These are phyloP conservation scores for Leiothrix lutea DNA, from an alignment of 2,113 vertebrate genomes.

Conservation along the genomic window DNA sequence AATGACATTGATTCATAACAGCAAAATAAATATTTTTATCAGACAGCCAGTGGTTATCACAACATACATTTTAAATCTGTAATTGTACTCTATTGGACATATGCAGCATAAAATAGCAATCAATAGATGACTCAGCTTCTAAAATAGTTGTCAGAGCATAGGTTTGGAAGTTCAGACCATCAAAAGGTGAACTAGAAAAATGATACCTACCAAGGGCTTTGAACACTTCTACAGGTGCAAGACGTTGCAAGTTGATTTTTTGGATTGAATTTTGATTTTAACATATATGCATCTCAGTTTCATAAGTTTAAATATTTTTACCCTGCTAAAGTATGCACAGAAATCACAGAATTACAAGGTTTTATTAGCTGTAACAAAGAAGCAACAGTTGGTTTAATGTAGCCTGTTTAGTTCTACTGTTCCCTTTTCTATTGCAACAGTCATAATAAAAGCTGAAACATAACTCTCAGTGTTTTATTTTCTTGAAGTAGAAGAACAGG, in stretches of 20 bases:
- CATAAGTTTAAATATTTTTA: background rate
- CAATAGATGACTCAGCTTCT: background rate
- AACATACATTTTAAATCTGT: background rate
- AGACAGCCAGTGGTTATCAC: background rate
- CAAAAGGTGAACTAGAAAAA: background rate
- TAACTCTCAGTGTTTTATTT: background rate
- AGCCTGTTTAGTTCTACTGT: background rate
- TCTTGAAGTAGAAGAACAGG: background rate
- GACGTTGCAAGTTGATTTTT: background rate
- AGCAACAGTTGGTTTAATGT: conserved; percentile 73
- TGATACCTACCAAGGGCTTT: background rate
- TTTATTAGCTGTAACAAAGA: background rate
- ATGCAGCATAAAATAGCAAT: background rate
- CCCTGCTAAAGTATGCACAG: background rate
- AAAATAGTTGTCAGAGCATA: background rate
- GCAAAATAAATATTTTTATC: conserved; percentile 13
- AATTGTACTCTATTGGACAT: background rate
- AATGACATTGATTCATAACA: background rate
- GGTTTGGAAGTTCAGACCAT: background rate
- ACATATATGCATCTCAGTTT: background rate
- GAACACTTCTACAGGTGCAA: background rate
- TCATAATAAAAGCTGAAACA: background rate
- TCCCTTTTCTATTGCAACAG: background rate
- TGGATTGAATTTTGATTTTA: background rate
- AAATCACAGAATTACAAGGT: background rate